phyloP scores from a whole-genome alignment of 2,888 invertebrate genomes.

The Seladonia tumulorum region DNA sequence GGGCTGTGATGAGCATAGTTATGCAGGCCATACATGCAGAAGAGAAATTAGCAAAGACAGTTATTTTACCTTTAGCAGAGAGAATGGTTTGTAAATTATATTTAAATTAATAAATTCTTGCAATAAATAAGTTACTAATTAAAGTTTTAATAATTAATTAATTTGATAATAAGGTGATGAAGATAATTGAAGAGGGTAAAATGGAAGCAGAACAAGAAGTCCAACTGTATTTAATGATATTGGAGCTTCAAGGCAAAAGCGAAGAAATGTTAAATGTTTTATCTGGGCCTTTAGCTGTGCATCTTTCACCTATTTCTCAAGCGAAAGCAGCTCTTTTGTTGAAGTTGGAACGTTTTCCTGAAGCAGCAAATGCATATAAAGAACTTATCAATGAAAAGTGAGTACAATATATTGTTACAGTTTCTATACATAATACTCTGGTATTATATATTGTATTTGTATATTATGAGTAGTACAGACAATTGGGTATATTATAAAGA shows the following conservation, averaged over 20 bases:
- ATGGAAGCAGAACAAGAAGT: slow-evolving; percentile 97
- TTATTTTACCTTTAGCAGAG: slow-evolving; percentile 95
- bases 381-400: slow-evolving; percentile 91
- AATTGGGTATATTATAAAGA: slow-evolving; percentile 85
- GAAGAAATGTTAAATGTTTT: slow-evolving; percentile 92
- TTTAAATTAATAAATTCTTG: background rate
- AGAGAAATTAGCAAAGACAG: slow-evolving; percentile 85
- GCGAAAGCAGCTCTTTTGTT: slow-evolving; percentile 91
- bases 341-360: slow-evolving; percentile 90
- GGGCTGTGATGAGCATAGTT: slow-evolving; percentile 98
- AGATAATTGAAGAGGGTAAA: slow-evolving; percentile 94
- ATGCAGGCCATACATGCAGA: slow-evolving; percentile 90
- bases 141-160: slow-evolving; percentile 2
- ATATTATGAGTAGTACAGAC: slow-evolving; percentile 80
- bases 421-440: background rate
- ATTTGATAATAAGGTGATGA: slow-evolving; percentile 83
- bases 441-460: slow-evolving; percentile 19
- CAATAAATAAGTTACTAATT: slow-evolving; percentile 7
- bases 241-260: slow-evolving; percentile 92
- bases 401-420: slow-evolving; percentile 81
- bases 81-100: slow-evolving; percentile 90
- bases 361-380: slow-evolving; percentile 90
- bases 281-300: slow-evolving; percentile 88
- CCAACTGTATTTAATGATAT: slow-evolving; percentile 94
- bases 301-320: slow-evolving; percentile 84